Evolutionary conservation across 2,113 vertebrate species (phyloP).

Genomic region (Anarrhichthys ocellatus): DNA sequence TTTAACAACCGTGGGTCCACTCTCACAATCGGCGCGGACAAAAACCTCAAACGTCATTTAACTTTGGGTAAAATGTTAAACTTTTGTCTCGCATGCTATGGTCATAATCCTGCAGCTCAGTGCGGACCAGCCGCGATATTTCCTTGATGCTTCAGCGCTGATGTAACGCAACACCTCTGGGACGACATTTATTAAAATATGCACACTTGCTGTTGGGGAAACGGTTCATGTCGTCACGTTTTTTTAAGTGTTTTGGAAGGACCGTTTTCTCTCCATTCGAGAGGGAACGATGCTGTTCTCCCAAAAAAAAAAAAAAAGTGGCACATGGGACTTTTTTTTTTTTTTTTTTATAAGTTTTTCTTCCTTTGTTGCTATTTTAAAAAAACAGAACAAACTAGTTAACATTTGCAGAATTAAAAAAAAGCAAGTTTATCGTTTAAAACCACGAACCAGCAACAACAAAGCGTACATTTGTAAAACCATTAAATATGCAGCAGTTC

Average conservation of each 20-base stretch:
- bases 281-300: constrained; percentile 41
- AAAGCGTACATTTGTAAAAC: constrained; percentile 59
- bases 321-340: constrained; percentile 45
- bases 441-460: constrained; percentile 45
- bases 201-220: neutral
- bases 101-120: neutral
- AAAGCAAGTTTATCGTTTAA: neutral
- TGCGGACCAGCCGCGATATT: constrained; percentile 32
- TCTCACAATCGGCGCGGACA: constrained; percentile 15
- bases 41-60: rapidly evolving
- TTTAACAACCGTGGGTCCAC: too few relatives aligned
- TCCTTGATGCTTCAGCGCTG: constrained; percentile 23
- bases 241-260: neutral
- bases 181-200: neutral
- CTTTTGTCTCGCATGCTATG: neutral
- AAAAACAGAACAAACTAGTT: neutral
- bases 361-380: neutral
- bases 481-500: constrained; percentile 74
- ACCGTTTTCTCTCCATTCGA: constrained; percentile 17
- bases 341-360: constrained; percentile 31
- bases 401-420: neutral
- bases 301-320: constrained; percentile 18
- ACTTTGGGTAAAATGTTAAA: neutral
- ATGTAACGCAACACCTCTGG: constrained; percentile 15
- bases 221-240: neutral